phyloP scores from a whole-genome alignment of 2,888 invertebrate species.

The Seira ritae region DNA sequence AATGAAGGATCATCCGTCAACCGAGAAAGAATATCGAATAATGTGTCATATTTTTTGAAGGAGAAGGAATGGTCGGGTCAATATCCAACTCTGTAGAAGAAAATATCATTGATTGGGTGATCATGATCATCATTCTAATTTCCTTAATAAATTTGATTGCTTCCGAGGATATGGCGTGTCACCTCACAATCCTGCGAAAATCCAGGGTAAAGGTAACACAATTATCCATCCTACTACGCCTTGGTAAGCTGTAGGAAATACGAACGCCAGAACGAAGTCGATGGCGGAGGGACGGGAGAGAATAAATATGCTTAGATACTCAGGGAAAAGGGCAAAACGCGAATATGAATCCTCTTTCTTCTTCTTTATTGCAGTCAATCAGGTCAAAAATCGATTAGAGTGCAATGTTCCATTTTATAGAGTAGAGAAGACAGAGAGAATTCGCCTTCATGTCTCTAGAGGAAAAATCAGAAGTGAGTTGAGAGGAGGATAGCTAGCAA shows the following conservation, averaged over 20 bases:
- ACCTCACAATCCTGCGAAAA: not conserved
- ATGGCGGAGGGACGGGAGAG: too few relatives aligned
- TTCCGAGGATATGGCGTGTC: slow-evolving; percentile 16
- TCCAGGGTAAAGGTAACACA: not conserved
- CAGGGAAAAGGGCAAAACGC: not conserved
- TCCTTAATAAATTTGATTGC: slow-evolving; percentile 13
- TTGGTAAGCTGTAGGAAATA: not conserved
- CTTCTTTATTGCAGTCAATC: slow-evolving; percentile 5
- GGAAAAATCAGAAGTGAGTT: not conserved
- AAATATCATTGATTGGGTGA: slow-evolving; percentile 6
- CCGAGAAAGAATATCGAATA: not conserved
- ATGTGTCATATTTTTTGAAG: too few relatives aligned
- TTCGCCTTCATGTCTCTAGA: not conserved
- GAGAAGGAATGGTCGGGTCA: not conserved
- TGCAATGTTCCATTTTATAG: slow-evolving; percentile 1
- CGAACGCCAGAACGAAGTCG: not conserved
- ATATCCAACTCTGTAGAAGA: not conserved
- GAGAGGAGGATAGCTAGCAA: not conserved
- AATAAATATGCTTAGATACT: too few relatives aligned
- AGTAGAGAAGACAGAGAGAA: too few relatives aligned
- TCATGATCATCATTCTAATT: slow-evolving; percentile 16
- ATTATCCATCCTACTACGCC: too few relatives aligned
- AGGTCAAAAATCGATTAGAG: slow-evolving; percentile 14
- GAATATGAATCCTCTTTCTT: not conserved
- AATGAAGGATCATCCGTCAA: slow-evolving; percentile 16